phyloP scores from a whole-genome alignment of 2,113 vertebrate genomes.

The Petrocephalus zakoni region DNA sequence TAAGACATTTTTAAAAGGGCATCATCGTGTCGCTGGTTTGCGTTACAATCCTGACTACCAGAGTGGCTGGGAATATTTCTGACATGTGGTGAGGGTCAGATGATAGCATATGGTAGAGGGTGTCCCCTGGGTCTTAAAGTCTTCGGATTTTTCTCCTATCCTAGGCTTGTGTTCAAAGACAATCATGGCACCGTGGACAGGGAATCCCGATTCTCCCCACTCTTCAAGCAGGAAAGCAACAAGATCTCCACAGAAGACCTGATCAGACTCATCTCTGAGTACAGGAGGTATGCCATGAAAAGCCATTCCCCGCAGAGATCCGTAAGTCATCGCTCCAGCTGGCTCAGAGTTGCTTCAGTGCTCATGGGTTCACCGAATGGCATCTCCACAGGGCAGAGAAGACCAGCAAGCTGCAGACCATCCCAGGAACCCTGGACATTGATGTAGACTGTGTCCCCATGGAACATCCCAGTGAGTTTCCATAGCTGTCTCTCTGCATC shows the following conservation, averaged over 20 bases:
- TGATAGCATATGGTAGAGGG: not conserved
- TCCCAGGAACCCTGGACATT: constrained; percentile 86
- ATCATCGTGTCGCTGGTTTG: not conserved
- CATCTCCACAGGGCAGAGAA: constrained; percentile 76
- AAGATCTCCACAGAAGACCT: constrained; percentile 93
- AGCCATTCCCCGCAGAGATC: not conserved
- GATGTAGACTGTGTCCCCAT: constrained; percentile 80
- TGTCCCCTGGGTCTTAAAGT: not conserved
- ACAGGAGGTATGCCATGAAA: constrained; percentile 69
- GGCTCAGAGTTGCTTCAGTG: not conserved
- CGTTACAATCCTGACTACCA: not conserved
- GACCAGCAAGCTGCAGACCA: constrained; percentile 86
- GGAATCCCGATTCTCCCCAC: constrained; percentile 88
- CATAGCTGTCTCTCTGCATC: not conserved
- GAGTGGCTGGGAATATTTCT: not conserved
- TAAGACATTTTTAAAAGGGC: not conserved
- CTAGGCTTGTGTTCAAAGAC: constrained; percentile 90
- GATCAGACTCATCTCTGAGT: constrained; percentile 85
- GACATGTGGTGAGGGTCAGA: not conserved
- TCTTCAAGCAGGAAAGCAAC: constrained; percentile 94
- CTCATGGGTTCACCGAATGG: not conserved
- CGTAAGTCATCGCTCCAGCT: not conserved
- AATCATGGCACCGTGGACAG: constrained; percentile 88
- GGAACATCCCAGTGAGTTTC: constrained; percentile 85
- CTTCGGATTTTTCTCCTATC: constrained; percentile 18